Conservation (phyloP, 2,888 invertebrate genomes). For the Dynastes maya region DNA sequence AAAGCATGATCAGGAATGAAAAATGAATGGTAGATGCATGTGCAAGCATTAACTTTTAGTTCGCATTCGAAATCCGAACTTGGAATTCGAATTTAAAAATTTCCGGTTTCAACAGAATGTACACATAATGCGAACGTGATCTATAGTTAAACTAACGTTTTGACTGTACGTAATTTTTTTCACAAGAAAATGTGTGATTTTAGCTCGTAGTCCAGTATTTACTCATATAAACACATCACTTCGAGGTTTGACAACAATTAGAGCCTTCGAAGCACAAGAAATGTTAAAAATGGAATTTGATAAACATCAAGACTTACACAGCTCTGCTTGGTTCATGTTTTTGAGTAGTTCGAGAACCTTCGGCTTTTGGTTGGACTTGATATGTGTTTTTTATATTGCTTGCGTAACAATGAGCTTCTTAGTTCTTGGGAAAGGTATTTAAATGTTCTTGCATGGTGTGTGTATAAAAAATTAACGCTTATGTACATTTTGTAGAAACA, state of each 20-base stretch:
- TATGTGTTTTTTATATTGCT: conserved; percentile 78
- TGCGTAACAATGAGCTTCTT: conserved; percentile 55
- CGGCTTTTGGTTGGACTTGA: conserved; percentile 80
- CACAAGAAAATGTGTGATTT: conserved; percentile 17
- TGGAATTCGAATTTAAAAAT: too few relatives aligned
- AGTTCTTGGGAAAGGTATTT: conserved; percentile 44
- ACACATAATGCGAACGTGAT: too few relatives aligned
- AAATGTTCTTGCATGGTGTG: background rate
- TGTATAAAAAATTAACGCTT: background rate
- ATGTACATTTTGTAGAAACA: conserved; percentile 59
- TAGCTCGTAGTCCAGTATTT: conserved; percentile 83
- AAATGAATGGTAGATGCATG: too few relatives aligned
- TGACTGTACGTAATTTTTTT: too few relatives aligned
- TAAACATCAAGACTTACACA: conserved; percentile 77
- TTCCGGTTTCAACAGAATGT: too few relatives aligned
- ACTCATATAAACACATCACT: conserved; percentile 83
- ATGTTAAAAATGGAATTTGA: conserved; percentile 79
- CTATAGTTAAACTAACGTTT: too few relatives aligned
- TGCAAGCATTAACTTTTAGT: too few relatives aligned
- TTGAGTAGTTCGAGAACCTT: conserved; percentile 79
- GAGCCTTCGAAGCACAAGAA: conserved; percentile 80
- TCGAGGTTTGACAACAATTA: conserved; percentile 84
- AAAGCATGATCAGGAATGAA: too few relatives aligned
- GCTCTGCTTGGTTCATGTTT: conserved; percentile 83
- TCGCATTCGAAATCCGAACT: too few relatives aligned